A percentile compares a stretch with the other conserved stretches of the same genome.
Conservation (phyloP, 2,113 vertebrate species). For the Petaurus breviceps region DNA sequence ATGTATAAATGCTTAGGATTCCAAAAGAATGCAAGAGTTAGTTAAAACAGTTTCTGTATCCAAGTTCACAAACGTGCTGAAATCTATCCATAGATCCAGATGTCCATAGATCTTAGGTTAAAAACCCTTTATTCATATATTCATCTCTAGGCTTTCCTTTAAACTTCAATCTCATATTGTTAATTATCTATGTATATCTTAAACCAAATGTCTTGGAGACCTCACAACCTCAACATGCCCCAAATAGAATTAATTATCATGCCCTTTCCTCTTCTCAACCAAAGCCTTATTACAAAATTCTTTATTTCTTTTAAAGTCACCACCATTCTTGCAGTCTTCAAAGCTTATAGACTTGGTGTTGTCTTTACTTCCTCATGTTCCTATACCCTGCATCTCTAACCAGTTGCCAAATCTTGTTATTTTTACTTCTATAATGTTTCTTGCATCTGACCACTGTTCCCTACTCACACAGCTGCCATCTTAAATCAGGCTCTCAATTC, state of each 20-base stretch:
- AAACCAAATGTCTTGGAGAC: background rate
- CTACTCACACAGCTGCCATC: background rate
- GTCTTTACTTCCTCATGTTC: background rate
- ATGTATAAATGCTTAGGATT: background rate
- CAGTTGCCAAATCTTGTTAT: background rate
- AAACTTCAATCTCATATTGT: background rate
- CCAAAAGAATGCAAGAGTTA: background rate
- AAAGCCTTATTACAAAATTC: background rate
- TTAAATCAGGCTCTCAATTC: background rate
- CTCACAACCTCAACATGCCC: background rate
- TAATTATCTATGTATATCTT: background rate
- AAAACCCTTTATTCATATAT: background rate
- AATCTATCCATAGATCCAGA: background rate
- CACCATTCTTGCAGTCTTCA: background rate
- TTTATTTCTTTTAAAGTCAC: background rate
- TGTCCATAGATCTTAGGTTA: background rate
- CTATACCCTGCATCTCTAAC: background rate
- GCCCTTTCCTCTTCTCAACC: accelerated
- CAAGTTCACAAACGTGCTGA: background rate
- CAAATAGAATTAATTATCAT: background rate
- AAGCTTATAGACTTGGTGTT: background rate
- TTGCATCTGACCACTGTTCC: background rate
- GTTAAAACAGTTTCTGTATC: background rate
- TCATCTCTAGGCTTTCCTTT: background rate
- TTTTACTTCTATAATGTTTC: background rate